Evolutionary conservation across 2,797 vertebrate species (phyloP).

Genomic region (Hippopotamyrus pictus): DNA sequence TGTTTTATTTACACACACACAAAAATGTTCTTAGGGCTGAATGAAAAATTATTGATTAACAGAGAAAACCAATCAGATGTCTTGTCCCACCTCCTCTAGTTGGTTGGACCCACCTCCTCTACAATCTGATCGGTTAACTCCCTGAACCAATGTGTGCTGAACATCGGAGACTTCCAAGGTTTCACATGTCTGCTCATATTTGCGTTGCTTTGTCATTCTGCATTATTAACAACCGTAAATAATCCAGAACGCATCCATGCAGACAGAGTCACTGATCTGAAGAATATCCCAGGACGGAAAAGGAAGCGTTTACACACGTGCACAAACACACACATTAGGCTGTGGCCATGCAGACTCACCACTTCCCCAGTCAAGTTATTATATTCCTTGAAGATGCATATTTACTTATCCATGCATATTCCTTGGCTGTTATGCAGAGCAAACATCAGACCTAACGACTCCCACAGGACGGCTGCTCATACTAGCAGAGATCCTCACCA

Average conservation of each 20-base stretch:
- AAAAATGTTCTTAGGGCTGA: background rate
- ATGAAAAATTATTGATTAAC: background rate
- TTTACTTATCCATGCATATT: background rate
- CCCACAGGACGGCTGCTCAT: background rate
- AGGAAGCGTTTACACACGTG: background rate
- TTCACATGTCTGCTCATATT: background rate
- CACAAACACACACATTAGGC: background rate
- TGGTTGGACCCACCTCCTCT: background rate
- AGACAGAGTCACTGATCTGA: background rate
- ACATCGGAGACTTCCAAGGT: background rate
- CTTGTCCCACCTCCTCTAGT: background rate
- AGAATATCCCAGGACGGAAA: background rate
- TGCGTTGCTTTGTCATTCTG: background rate
- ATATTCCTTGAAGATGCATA: background rate
- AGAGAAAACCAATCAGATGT: background rate
- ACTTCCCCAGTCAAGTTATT: background rate
- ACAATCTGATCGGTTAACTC: too few relatives aligned
- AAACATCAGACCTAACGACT: background rate
- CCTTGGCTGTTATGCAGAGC: background rate
- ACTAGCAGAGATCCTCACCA: background rate
- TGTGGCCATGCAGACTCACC: background rate
- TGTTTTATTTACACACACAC: background rate
- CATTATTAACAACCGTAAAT: background rate
- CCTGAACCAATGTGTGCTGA: background rate
- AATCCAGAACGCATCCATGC: background rate